Percentiles rank a stretch among this genome's conserved stretches.
These are phyloP conservation scores for Nomada fucata DNA, from an alignment of 2,888 invertebrate species.

Conservation along the genomic window DNA sequence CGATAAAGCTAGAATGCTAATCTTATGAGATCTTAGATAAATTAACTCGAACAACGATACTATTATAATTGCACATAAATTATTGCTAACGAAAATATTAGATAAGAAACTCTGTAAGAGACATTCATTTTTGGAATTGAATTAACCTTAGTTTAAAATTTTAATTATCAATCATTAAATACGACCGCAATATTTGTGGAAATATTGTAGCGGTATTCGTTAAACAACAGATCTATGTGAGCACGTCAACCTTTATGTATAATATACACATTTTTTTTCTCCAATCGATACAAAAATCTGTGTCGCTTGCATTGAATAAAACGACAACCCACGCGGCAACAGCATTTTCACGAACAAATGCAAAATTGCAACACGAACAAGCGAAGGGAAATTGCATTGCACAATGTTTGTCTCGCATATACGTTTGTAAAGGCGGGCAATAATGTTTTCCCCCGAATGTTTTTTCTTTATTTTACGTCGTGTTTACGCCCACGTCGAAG, in stretches of 20 bases:
- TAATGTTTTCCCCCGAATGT: constrained; percentile 14
- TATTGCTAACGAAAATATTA: no score
- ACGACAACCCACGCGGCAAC: background rate
- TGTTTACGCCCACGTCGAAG: constrained; percentile 14
- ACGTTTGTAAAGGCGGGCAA: background rate
- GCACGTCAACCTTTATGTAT: no score
- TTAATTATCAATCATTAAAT: no score
- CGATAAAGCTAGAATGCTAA: background rate
- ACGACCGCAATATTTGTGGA: no score
- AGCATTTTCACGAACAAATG: background rate
- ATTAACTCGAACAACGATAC: background rate
- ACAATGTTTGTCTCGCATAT: background rate
- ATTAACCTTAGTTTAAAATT: no score
- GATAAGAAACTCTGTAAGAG: no score
- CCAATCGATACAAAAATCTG: background rate
- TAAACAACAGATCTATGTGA: no score
- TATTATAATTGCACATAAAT: no score
- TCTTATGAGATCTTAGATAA: background rate
- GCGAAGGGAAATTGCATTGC: constrained; percentile 1
- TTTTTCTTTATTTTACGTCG: constrained; percentile 31
- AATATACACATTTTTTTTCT: no score
- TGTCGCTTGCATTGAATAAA: background rate
- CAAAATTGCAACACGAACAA: background rate
- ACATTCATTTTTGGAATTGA: no score
- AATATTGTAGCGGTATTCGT: no score